phyloP scores from a whole-genome alignment of 2,888 invertebrate genomes.

The Oeneis ivallda region DNA sequence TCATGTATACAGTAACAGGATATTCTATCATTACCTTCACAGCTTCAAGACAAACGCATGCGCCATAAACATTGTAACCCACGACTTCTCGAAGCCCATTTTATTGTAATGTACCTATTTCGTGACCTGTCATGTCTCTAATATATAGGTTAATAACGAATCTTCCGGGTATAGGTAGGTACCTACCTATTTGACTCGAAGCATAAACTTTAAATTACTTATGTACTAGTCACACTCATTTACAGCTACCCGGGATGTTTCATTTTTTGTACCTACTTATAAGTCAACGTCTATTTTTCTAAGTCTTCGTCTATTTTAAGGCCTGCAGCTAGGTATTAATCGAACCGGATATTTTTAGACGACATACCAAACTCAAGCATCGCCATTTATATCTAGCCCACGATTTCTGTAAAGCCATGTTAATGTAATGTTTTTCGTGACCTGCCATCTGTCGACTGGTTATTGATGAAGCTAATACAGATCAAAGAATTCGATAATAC shows the following conservation, averaged over 20 bases:
- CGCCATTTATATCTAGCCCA: slow-evolving; percentile 55
- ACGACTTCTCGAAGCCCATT: slow-evolving; percentile 1
- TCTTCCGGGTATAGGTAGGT: slow-evolving; percentile 10
- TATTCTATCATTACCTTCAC: not conserved
- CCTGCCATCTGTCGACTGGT: slow-evolving; percentile 45
- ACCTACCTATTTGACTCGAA: not conserved
- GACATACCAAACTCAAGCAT: slow-evolving; percentile 61
- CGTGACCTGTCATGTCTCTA: slow-evolving; percentile 13
- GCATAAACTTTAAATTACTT: not conserved
- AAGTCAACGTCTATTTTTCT: not conserved
- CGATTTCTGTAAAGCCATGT: slow-evolving; percentile 55
- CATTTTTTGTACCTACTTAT: not conserved
- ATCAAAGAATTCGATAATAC: slow-evolving; percentile 30
- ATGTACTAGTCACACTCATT: not conserved
- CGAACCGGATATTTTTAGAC: slow-evolving; percentile 53
- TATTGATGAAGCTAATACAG: slow-evolving; percentile 40
- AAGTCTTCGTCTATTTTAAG: not conserved
- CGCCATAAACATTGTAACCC: not conserved
- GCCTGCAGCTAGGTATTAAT: not conserved
- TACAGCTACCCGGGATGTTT: too few relatives aligned
- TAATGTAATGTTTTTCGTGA: slow-evolving; percentile 58
- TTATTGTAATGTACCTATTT: not conserved
- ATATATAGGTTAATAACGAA: not conserved
- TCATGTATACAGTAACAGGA: not conserved
- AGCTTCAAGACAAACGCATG: slow-evolving; percentile 1